Evolutionary conservation across 2,888 invertebrate species (phyloP), one percentile per base, ranked within the genome.

Genomic region (Leptinotarsa haldemani): DNA sequence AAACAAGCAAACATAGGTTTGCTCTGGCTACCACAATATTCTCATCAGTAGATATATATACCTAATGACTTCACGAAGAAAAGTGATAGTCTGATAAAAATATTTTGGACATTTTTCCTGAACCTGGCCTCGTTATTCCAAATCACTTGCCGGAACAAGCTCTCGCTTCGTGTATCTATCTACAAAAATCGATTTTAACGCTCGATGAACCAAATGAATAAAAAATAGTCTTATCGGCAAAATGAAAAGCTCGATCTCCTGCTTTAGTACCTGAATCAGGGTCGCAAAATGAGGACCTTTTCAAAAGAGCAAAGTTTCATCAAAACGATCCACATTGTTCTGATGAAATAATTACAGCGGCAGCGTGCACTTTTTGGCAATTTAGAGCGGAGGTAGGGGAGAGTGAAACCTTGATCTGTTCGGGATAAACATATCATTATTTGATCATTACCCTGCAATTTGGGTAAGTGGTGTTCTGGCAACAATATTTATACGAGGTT

Each of bases 181-280:
- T 66, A 20, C 58, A 47, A 67, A 40, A 72, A 72, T 75, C 75
- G 75, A 75, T 75, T 75, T 70, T 75, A 75, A 75, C 75, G 75
- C 75, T 75, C 75, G 63, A 72, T 75, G 75, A 72, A 71, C 75
- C 72, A 75, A 61, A 75, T 75, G 48, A 75, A 72, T 74, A 72
- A 74, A 68, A 74, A 69, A 74, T 71, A 58, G 67, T 72, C 72
- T 75, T 75, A 75, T 75, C 75, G 65, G 75, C 64, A 56, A 56
- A 40, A 70, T 67, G 65, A 72, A 75, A 72, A 75, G 70, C 18
- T 53, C 65, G 70, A 75, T 75, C 75, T 69, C 65, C 47, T 56
- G 22, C 56, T 53, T 52, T 50, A 22, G 70, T 75, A 75, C 75
- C 75, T 75, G 75, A 63, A 65, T 56, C 66, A 63, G 71, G 72